Base-by-base conservation (phyloP, 2,888 invertebrate species). In the Creontiades dilutus region DNA sequence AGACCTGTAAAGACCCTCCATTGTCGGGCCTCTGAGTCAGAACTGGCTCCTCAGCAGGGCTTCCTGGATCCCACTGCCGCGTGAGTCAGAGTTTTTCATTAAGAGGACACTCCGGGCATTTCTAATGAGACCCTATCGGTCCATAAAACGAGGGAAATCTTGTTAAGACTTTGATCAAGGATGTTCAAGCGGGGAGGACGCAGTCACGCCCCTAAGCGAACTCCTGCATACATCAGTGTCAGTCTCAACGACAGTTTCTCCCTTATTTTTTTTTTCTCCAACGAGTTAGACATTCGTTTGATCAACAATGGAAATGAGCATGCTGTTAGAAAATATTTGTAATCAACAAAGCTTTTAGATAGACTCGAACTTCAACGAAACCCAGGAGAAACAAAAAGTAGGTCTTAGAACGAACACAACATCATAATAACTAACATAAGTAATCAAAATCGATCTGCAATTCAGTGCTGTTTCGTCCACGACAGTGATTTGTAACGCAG, bases 81-180 rank as follows among this genome's bases (percentile, higher is more conserved):
- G 37, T 78, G 78, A 78, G 46, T 78, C 78, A 78, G n/a, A 78
- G 78, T 78, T 23, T 78, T 78, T 78, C 78, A 78, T 78, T 78
- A 78, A 78, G 78, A 78, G 78, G 68, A 23, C 19, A 12, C 78
- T 78, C 11, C 46, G 46, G 46, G 78, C 78, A 46, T 46, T 78
- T 78, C 78, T 78, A 78, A 78, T 78, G 78, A 78, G 78, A 7
- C 47, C 16, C 46, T 78, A 78, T 78, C 47, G 78, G 78, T 78
- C 47, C 78, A 78, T 78, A 78, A 46, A 78, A 47, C 46, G 78
- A 16, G 47, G 12, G 46, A 78, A 78, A 37, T 78, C 78, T 78
- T 47, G 78, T 78, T 78, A 78, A 78, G 78, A 78, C 13, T 68
- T 68, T 68, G 68, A 68, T 68, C 68, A 68, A 68, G 68, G 68